Conservation (phyloP, 2,797 vertebrate species). For the Pseudopleuronectes americanus region DNA sequence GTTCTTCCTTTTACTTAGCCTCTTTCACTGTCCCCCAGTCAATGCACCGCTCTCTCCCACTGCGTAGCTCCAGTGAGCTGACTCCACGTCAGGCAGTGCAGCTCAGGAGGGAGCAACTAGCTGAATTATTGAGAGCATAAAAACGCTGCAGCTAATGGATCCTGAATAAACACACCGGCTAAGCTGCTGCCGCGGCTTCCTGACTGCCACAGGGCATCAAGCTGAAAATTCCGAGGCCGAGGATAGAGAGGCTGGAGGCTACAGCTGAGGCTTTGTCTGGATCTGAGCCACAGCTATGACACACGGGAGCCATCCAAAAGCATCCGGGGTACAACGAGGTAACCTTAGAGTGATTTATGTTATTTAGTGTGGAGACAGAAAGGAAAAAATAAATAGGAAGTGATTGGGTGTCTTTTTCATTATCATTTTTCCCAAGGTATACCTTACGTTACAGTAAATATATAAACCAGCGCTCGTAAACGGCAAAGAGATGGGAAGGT, state of each 20-base stretch:
- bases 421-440: background rate
- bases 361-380: slow-evolving; percentile 17
- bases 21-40: slow-evolving; percentile 35
- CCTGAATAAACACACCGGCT: slow-evolving; percentile 83
- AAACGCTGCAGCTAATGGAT: slow-evolving; percentile 84
- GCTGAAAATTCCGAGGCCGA: slow-evolving; percentile 68
- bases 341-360: slow-evolving; percentile 19
- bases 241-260: slow-evolving; percentile 51
- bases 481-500: background rate
- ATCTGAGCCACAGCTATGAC: slow-evolving; percentile 44
- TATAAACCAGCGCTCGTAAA: background rate
- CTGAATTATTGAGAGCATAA: slow-evolving; percentile 87
- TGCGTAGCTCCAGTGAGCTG: slow-evolving; percentile 72
- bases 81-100: slow-evolving; percentile 70
- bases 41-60: slow-evolving; percentile 50
- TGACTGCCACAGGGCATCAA: slow-evolving; percentile 69
- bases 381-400: background rate
- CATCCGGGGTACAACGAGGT: slow-evolving; percentile 7
- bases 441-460: background rate
- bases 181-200: slow-evolving; percentile 72
- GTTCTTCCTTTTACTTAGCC: slow-evolving; percentile 41
- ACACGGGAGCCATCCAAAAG: slow-evolving; percentile 8
- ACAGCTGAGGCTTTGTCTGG: slow-evolving; percentile 50
- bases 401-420: background rate
- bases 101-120: slow-evolving; percentile 77